Evolutionary conservation across 2,888 invertebrate species (phyloP).

Genomic region (Hoplodrina blanda): DNA sequence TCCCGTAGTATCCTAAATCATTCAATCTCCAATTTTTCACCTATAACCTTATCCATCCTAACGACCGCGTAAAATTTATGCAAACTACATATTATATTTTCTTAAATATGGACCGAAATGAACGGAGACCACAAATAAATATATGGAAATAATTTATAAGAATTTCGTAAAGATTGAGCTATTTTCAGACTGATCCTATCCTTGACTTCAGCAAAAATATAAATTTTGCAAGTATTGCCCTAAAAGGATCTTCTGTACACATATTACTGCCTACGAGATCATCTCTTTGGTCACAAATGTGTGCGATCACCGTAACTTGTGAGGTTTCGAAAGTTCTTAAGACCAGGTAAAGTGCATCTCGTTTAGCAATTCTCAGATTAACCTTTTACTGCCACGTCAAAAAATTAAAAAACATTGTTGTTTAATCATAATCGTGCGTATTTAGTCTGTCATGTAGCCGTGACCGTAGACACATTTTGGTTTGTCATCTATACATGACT

Average conservation of each 20-base stretch:
- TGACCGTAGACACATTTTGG: too few relatives aligned
- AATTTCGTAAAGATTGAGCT: background rate
- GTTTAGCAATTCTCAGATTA: background rate
- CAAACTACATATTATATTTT: too few relatives aligned
- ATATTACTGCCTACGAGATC: conserved; percentile 22
- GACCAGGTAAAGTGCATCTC: conserved; percentile 9
- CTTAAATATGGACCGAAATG: too few relatives aligned
- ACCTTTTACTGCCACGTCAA: too few relatives aligned
- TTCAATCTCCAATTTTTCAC: background rate
- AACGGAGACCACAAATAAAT: too few relatives aligned
- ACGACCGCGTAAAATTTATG: too few relatives aligned
- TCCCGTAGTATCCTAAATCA: background rate
- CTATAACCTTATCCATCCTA: too few relatives aligned
- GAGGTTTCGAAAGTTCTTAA: conserved; percentile 21
- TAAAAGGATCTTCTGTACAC: conserved; percentile 6
- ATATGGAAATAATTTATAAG: too few relatives aligned
- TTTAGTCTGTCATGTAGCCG: too few relatives aligned
- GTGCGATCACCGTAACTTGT: conserved; percentile 10
- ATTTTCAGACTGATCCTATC: background rate
- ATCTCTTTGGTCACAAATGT: conserved; percentile 15
- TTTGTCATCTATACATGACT: too few relatives aligned
- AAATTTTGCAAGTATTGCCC: conserved; percentile 12
- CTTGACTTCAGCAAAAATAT: conserved; percentile 7
- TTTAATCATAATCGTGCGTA: too few relatives aligned
- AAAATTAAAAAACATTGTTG: too few relatives aligned